Conservation (phyloP, 2,888 invertebrate genomes). For the Platycheirus rosarum region DNA sequence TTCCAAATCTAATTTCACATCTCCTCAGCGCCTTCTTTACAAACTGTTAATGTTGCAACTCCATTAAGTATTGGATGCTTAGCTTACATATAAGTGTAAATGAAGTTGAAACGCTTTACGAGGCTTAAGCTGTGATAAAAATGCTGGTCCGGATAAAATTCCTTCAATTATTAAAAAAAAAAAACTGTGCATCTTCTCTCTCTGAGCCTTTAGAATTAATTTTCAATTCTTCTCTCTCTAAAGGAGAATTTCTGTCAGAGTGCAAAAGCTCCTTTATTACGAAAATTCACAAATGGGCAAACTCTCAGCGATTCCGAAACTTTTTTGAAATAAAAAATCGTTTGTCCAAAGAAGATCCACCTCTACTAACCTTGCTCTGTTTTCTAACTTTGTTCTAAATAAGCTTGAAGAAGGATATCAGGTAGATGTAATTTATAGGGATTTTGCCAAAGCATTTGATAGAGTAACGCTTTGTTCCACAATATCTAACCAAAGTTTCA, state of each 20-base stretch:
- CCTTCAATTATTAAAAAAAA: not conserved
- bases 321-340: too few relatives aligned
- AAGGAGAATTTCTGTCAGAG: not conserved
- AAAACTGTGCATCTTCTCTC: not conserved
- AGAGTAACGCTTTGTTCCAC: too few relatives aligned
- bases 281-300: too few relatives aligned
- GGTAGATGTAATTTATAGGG: not conserved
- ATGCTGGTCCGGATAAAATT: not conserved
- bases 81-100: too few relatives aligned
- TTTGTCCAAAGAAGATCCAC: slow-evolving; percentile 5
- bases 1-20: too few relatives aligned
- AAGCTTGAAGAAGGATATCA: not conserved
- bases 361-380: slow-evolving; percentile 3
- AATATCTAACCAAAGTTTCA: too few relatives aligned
- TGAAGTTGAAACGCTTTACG: slow-evolving; percentile 4
- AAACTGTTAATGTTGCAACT: not conserved
- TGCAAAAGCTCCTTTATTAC: too few relatives aligned
- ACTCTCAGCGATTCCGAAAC: too few relatives aligned
- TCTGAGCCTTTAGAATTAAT: not conserved
- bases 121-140: not conserved
- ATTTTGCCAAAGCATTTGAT: slow-evolving; percentile 18
- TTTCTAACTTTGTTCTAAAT: slow-evolving; percentile 1
- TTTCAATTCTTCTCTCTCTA: not conserved
- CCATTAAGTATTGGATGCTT: not conserved
- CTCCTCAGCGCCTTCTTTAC: not conserved